These are phyloP conservation scores for Nipponia nippon DNA, from an alignment of 2,113 vertebrate species.

Conservation along the genomic window DNA sequence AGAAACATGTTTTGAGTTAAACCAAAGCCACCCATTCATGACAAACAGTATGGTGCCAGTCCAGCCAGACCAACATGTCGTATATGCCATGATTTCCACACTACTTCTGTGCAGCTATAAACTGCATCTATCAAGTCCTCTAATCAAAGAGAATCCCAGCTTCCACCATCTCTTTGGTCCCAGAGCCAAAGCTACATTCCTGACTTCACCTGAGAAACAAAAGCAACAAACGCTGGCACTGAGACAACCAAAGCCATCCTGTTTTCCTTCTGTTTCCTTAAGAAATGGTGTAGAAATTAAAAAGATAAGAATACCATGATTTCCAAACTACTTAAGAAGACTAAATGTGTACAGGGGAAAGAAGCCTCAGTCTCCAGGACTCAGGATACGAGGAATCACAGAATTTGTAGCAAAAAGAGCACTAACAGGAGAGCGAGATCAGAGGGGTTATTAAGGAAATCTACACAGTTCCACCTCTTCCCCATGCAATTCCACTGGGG, in stretches of 20 bases:
- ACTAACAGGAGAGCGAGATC: not conserved
- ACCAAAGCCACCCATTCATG: not conserved
- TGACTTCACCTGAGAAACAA: not conserved
- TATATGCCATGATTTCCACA: not conserved
- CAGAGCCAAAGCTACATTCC: not conserved
- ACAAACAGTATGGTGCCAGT: not conserved
- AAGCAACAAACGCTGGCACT: not conserved
- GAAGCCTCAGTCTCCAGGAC: not conserved
- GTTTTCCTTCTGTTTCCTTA: not conserved
- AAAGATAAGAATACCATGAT: not conserved
- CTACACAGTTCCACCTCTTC: not conserved
- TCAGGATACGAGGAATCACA: not conserved
- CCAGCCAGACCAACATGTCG: rapidly evolving
- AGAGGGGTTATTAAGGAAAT: not conserved
- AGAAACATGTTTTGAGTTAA: not conserved
- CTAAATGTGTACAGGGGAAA: not conserved
- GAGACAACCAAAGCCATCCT: not conserved
- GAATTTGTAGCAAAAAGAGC: not conserved
- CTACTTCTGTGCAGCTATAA: not conserved
- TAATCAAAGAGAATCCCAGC: not conserved
- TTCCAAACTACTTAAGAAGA: not conserved
- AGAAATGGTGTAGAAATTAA: not conserved
- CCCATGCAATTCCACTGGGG: not conserved
- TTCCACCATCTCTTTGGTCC: not conserved
- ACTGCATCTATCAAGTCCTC: not conserved